Conservation (phyloP, 2,888 invertebrate species). For the Phorcus lineatus region DNA sequence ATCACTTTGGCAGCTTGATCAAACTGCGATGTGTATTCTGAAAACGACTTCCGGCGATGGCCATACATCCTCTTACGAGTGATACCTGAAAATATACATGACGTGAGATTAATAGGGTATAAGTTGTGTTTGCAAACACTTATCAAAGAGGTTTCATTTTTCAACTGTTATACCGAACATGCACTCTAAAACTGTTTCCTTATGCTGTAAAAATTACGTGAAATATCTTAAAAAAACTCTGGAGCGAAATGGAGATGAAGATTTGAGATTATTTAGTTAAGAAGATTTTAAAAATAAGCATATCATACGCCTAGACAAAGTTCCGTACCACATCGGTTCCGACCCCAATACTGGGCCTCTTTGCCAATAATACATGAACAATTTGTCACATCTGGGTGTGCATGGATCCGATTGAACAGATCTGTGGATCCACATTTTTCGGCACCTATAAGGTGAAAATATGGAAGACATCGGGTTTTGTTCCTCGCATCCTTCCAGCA, state of each 20-base stretch:
- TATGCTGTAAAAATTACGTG: too few relatives aligned
- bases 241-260: too few relatives aligned
- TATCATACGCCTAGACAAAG: not conserved
- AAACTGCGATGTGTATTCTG: not conserved
- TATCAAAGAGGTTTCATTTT: too few relatives aligned
- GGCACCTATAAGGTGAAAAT: conserved; percentile 14
- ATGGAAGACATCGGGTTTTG: not conserved
- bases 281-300: not conserved
- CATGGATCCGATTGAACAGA: not conserved
- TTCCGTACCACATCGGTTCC: not conserved
- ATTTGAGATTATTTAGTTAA: not conserved
- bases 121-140: too few relatives aligned
- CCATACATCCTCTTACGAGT: too few relatives aligned
- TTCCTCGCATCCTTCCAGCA: not conserved
- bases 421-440: conserved; percentile 14
- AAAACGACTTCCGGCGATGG: not conserved
- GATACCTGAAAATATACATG: too few relatives aligned
- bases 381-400: not conserved
- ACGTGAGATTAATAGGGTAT: too few relatives aligned
- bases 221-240: too few relatives aligned
- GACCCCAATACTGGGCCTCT: not conserved
- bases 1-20: not conserved
- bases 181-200: too few relatives aligned
- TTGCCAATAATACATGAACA: not conserved
- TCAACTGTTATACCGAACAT: too few relatives aligned